phyloP scores from a whole-genome alignment of 2,888 invertebrate species.

The Epinotia brunnichana region DNA sequence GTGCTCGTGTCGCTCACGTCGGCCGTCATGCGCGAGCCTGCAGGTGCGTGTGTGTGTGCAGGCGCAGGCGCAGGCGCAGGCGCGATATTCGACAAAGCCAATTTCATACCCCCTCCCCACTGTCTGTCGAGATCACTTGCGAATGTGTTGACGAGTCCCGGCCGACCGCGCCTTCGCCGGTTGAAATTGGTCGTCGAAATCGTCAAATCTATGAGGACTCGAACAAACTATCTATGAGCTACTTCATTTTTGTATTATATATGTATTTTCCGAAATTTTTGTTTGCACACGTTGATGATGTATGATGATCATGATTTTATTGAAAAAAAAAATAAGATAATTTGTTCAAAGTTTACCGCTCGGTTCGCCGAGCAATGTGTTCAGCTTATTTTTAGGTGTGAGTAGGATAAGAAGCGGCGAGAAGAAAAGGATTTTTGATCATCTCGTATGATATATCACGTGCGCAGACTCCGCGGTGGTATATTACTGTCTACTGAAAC shows the following conservation, averaged over 20 bases:
- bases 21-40: conserved; percentile 93
- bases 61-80: conserved; percentile 15
- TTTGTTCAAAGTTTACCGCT: conserved; percentile 81
- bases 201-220: conserved; percentile 58
- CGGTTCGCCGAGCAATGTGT: conserved; percentile 67
- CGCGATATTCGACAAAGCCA: conserved; percentile 63
- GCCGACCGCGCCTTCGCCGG: conserved; percentile 45
- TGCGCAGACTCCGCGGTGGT: conserved; percentile 69
- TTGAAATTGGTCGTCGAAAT: conserved; percentile 77
- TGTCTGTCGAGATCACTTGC: conserved; percentile 44
- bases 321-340: conserved; percentile 71
- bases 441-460: conserved; percentile 79
- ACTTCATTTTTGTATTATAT: conserved; percentile 52
- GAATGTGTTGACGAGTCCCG: conserved; percentile 28
- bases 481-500: conserved; percentile 77
- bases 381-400: conserved; percentile 82
- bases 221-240: conserved; percentile 80
- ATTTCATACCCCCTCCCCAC: conserved; percentile 57
- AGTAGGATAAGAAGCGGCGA: conserved; percentile 73
- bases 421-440: conserved; percentile 89
- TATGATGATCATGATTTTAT: conserved; percentile 52
- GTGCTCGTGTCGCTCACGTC: conserved; percentile 96
- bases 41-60: conserved; percentile 62
- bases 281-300: conserved; percentile 55
- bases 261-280: conserved; percentile 56